Evolutionary conservation across 2,888 invertebrate genomes (phyloP).

Genomic region (Epinotia demarniana): DNA sequence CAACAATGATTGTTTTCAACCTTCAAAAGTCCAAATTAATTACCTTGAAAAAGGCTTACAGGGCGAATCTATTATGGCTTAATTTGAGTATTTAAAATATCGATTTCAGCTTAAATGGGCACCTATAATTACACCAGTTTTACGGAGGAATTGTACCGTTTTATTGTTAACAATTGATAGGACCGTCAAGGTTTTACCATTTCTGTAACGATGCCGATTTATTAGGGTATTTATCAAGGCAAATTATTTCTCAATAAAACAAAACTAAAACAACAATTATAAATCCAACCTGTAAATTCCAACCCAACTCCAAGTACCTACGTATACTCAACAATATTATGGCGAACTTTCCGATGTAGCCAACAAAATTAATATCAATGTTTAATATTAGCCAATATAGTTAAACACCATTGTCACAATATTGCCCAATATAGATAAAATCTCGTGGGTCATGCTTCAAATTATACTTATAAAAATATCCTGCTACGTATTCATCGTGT

Average conservation of each 20-base stretch:
- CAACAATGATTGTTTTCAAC: slow-evolving; percentile 13
- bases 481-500: no score
- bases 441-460: no score
- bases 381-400: no score
- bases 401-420: no score
- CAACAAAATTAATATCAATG: no score
- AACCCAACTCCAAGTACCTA: no score
- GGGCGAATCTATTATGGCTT: not conserved
- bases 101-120: slow-evolving; percentile 1
- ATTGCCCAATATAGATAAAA: no score
- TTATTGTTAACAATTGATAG: slow-evolving; percentile 1
- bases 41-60: not conserved
- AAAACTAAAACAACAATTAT: not conserved
- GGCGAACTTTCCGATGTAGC: no score
- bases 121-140: slow-evolving; percentile 12
- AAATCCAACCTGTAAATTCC: not conserved
- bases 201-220: not conserved
- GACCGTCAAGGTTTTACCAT: not conserved
- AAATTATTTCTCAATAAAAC: not conserved
- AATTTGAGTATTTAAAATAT: slow-evolving; percentile 13
- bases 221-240: not conserved
- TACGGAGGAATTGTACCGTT: not conserved
- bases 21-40: slow-evolving; percentile 17
- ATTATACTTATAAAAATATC: no score
- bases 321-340: no score